Base-by-base conservation (phyloP, 2,888 invertebrate species). In the Drosophila borealis region DNA sequence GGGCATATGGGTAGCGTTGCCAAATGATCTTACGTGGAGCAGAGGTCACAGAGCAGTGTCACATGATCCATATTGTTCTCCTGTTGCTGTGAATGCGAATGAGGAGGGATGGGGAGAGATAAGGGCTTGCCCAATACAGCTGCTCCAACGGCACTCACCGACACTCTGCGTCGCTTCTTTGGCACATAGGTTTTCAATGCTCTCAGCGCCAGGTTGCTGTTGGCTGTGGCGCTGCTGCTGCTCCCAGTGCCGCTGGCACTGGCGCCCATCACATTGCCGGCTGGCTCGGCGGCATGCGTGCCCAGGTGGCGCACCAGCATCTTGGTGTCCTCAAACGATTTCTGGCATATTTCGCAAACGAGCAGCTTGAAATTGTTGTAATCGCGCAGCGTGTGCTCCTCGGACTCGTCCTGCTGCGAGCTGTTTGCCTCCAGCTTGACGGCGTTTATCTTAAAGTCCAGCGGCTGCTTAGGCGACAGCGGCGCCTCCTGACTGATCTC, bases 281-380 rank as follows among this genome's bases (percentile, higher is more conserved):
- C 2, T 8, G 81, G 69, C 42, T 85, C 87, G 1, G 64, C 51
- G 8, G 96, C 95, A 92, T 97, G 97, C 2, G 94, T 94, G 92
- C 96, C 96, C 90, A 97, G 96, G 92, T 97, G 97, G 36, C 96
- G 94, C 74, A 97, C 96, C 96, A 97, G 96, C 69, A 96, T 96
- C 14, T 95, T 96, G 63, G 97, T 96, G 85, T 96, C 94, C 59
- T 95, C 95, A 92, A 96, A 97, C 74, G 96, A 95, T 93, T 96
- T 96, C 85, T 96, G 95, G 91, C 97, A 97, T 90, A 96, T 93
- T 92, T 97, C 97, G 92, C 97, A 97, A 11, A 96, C 95, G 78
- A 97, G 92, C 45, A 96, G 96, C 25, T 96, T 96, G 91, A 96
- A 96, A 59, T 94, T 92, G 92, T 93, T 86, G 60, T 84, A 89